These are phyloP conservation scores for Homalodisca vitripennis DNA, from an alignment of 1,140 invertebrate genomes.

Conservation along the genomic window DNA sequence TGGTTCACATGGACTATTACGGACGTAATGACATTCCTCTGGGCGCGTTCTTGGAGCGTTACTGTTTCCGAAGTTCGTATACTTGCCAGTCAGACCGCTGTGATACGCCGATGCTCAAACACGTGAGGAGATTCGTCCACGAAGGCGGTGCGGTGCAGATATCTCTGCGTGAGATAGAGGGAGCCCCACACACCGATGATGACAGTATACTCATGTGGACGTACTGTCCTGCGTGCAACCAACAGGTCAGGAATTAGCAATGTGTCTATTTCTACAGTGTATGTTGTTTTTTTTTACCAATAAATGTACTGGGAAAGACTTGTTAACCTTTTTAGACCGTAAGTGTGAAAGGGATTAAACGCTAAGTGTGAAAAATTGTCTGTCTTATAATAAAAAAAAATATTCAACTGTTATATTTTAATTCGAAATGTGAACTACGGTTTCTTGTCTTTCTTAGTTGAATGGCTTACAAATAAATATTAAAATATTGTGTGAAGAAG, in stretches of 20 bases:
- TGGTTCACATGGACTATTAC: conserved; percentile 94
- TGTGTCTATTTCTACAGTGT: too few species aligned
- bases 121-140: conserved; percentile 81
- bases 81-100: conserved; percentile 80
- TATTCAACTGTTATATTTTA: too few species aligned
- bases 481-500: too few species aligned
- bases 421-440: too few species aligned
- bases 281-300: too few species aligned
- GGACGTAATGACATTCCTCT: conserved; percentile 92
- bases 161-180: conserved; percentile 56
- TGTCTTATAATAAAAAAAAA: too few species aligned
- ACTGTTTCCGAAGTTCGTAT: conserved; percentile 84
- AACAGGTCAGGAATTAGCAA: background rate
- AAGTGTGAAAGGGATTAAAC: too few species aligned
- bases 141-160: conserved; percentile 73
- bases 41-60: conserved; percentile 89
- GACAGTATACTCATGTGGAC: conserved; percentile 84
- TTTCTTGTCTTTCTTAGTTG: too few species aligned
- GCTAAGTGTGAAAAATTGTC: too few species aligned
- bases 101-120: conserved; percentile 82
- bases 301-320: too few species aligned
- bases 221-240: conserved; percentile 75
- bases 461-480: too few species aligned
- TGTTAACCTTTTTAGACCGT: too few species aligned
- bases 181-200: conserved; percentile 44